A percentile compares a stretch with the other conserved stretches of the same genome.
Conservation (phyloP, 1,140 invertebrate species). For the Pseudomyrmex gracilis region DNA sequence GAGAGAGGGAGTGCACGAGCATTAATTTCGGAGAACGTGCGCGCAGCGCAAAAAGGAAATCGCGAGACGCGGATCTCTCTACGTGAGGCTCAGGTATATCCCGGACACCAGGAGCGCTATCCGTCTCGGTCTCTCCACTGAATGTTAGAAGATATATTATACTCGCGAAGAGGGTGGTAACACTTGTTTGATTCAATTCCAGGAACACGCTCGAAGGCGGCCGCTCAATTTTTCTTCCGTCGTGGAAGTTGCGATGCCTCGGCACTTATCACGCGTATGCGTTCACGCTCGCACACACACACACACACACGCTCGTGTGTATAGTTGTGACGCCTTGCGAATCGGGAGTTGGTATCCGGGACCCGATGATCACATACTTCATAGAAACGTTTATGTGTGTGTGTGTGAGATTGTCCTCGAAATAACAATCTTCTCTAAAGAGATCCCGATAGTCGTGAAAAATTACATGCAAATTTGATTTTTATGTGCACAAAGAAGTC, state of each 20-base stretch:
- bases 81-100: constrained; percentile 74
- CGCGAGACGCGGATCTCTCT: constrained; percentile 65
- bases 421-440: background rate
- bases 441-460: background rate
- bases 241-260: constrained; percentile 55
- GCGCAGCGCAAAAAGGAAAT: constrained; percentile 65
- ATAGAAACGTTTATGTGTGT: background rate
- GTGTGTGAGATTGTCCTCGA: background rate
- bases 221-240: constrained; percentile 79
- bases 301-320: too few relatives aligned
- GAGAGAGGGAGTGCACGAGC: constrained; percentile 7
- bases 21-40: constrained; percentile 68
- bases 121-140: constrained; percentile 75
- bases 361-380: constrained; percentile 7
- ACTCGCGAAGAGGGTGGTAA: constrained; percentile 76
- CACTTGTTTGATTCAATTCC: constrained; percentile 83
- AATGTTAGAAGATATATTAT: constrained; percentile 80
- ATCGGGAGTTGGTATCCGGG: constrained; percentile 44
- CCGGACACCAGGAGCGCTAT: constrained; percentile 70
- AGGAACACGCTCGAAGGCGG: constrained; percentile 75
- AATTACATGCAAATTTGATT: too few relatives aligned
- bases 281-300: too few relatives aligned
- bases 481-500: too few relatives aligned
- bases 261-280: constrained; percentile 42
- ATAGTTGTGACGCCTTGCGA: background rate